Base-by-base conservation (phyloP, 2,888 invertebrate genomes). In the Nomada fabriciana region DNA sequence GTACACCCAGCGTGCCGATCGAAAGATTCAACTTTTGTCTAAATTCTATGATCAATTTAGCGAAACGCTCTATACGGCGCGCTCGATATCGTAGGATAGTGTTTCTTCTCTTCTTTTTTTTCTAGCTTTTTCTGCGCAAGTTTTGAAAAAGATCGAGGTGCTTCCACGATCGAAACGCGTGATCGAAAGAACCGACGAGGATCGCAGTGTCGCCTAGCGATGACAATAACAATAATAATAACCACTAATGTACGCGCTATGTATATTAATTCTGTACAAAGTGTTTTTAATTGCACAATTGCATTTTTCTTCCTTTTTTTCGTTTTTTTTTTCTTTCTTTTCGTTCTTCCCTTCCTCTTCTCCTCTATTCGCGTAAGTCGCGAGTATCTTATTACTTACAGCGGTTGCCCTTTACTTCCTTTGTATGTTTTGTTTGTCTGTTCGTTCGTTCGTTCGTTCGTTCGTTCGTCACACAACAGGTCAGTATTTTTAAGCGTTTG, bases 271-370 rank as follows among this genome's bases (percentile, higher is more conserved):
- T 68, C 88, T 90, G 91, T 90, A 91, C 92, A 92, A 89, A 89
- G 85, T 90, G 57, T 90, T 84, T 90, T 84, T 89, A 90, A 91
- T 91, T 90, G 91, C 90, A 91, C 91, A 89, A 90, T 36, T 88
- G 89, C 85, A 88, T 82, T 79, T 25, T 63, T 80, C 20, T 23
- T 59, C 76, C 80, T 82, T 86, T 71, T 79, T 74, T 83, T 82
- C 43, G 15, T 36, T 15, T 18, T 36, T 23, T 23, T 25, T 23
- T 29, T 11, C 42, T 64, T 20, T 42, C 29, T 18, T 10, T 64
- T 64, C 23, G 13, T 43, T 64, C 64, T 2, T 47, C 25, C 11
- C 13, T 25, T 23, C 13, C 57, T 13, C 23, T 59, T 18, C 69
- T 29, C 18, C 42, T n/a, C 53, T 36, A 7, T 36, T 43, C 43